Conservation (phyloP, 2,113 vertebrate species). For the Otolemur garnettii region DNA sequence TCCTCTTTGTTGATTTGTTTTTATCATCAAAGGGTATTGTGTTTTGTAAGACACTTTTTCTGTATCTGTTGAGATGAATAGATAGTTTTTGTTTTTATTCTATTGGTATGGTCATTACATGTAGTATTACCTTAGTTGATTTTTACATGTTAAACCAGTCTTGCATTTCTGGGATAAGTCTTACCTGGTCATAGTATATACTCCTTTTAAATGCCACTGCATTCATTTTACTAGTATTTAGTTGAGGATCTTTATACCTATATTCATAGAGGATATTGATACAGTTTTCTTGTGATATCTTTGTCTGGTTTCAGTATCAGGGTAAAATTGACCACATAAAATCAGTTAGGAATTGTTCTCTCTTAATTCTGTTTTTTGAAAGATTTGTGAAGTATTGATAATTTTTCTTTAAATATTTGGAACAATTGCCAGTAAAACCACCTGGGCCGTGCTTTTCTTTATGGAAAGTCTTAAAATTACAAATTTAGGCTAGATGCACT, state of each 20-base stretch:
- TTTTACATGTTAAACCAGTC: too few species aligned
- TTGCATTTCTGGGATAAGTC: neutral
- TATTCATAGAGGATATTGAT: neutral
- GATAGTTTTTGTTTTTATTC: too few species aligned
- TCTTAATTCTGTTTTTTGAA: neutral
- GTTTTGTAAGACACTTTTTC: neutral
- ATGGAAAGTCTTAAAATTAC: neutral
- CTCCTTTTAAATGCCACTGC: neutral
- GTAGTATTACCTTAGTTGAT: too few species aligned
- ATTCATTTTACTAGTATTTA: constrained; percentile 1
- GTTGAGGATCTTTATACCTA: neutral
- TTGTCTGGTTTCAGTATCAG: neutral
- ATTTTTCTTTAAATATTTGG: constrained; percentile 33
- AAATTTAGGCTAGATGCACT: too few species aligned
- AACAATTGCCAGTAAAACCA: neutral
- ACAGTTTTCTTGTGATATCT: neutral
- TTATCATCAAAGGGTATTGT: neutral
- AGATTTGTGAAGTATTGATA: neutral
- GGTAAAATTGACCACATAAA: neutral
- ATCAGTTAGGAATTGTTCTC: neutral
- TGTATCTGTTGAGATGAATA: too few species aligned
- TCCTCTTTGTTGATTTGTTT: neutral
- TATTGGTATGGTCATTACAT: too few species aligned
- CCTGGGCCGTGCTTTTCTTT: constrained; percentile 6
- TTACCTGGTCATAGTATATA: neutral